Conservation (phyloP, 1,140 invertebrate genomes). For the Drosophila bocqueti region DNA sequence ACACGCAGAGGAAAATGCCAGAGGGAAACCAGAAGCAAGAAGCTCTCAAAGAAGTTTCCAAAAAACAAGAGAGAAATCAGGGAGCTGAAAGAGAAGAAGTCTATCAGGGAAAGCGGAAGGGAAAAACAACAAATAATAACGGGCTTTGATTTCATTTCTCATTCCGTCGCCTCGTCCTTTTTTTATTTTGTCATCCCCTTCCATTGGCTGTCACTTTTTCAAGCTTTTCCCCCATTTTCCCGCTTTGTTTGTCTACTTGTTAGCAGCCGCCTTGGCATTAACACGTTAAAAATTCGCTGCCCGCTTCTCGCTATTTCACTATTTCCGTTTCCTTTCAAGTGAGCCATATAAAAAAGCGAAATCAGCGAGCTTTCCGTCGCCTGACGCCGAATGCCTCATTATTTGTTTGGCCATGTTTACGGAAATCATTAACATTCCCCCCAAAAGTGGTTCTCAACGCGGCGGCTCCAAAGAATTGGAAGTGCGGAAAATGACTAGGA, state of each 20-base stretch:
- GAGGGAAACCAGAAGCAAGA: constrained; percentile 32
- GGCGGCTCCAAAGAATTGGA: constrained; percentile 58
- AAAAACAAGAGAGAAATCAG: neutral
- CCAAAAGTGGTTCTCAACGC: neutral
- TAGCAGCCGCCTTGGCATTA: constrained; percentile 72
- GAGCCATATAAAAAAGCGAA: constrained; percentile 61
- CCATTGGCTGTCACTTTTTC: constrained; percentile 38
- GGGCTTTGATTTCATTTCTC: constrained; percentile 78
- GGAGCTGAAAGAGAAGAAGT: neutral
- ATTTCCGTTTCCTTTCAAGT: constrained; percentile 63
- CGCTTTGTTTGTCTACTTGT: constrained; percentile 75
- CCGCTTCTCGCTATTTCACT: constrained; percentile 28
- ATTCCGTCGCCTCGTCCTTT: constrained; percentile 30
- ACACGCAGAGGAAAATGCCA: constrained; percentile 34
- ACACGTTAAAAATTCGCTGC: constrained; percentile 70
- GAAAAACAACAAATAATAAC: constrained; percentile 71
- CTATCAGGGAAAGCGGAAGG: constrained; percentile 12
- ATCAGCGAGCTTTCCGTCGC: constrained; percentile 56
- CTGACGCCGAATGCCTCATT: constrained; percentile 34
- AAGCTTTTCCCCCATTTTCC: constrained; percentile 24
- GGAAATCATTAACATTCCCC: constrained; percentile 67
- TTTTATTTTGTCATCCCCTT: constrained; percentile 16
- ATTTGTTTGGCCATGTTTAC: constrained; percentile 62
- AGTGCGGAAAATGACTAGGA: neutral
- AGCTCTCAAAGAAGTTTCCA: constrained; percentile 20